Base-by-base conservation (phyloP, 2,113 vertebrate genomes). In the Ivindomyrus marchei region DNA sequence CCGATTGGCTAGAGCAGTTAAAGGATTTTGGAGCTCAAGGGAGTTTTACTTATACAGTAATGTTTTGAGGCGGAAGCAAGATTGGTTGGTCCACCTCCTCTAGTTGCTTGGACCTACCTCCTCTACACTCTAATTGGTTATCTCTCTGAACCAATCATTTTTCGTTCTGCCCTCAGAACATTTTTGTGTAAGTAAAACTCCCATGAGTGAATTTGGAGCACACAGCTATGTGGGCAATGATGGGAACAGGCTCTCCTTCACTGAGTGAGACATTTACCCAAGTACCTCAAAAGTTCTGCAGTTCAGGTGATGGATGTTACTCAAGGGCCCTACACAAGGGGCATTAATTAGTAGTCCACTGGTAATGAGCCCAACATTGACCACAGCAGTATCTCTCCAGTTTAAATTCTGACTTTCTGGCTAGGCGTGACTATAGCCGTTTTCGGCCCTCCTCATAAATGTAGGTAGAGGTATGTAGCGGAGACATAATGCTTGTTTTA, bases 401-500 rank as follows among this genome's bases (percentile, higher is more conserved):
- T 17, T 39, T 39, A 62, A 11, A 21, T 42, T 46, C 31, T n/a
- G n/a, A 56, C 88, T 27, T 21, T 24, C 42, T 77, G 66, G 27
- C 31, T 17, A n/a, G 49, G 88, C 17, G 3, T 45, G 24, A 77
- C 19, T 15, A 7, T 39, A 52, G 31, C 10, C 52, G 46, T 49
- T 42, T 42, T 45, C 36, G 15, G 21, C 4, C 56, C 86, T 84
- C 27, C 56, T 89, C n/a, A 42, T 21, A 46, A 49, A 80, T 62
- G 58, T 27, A 10, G 8, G 17, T 53, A 77, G 77, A 77, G 31
- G 58, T 39, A 62, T 84, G 85, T 24, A 42, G 19, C 90, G 52
- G 49, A 36, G 83, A 92, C 89, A 92, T 88, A 91, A 92, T 90
- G 93, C 91, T 93, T 24, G 21, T 85, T 24, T n/a, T 85, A 49